Evolutionary conservation across 2,888 invertebrate genomes (phyloP).

Genomic region (Teleiodes luculella): DNA sequence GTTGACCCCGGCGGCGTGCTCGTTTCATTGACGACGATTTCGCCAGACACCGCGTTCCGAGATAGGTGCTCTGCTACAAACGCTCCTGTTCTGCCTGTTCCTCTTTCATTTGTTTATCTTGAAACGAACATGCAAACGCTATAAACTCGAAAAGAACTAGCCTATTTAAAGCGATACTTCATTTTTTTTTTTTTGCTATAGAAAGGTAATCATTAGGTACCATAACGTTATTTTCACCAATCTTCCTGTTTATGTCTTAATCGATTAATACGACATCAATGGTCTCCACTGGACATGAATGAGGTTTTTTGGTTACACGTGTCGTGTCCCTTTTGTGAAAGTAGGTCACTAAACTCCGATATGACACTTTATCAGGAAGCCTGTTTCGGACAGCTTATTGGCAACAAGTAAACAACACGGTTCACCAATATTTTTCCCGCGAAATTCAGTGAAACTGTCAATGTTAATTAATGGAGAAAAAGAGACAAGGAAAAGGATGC

Average conservation of each 20-base stretch:
- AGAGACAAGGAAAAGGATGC: too few species aligned
- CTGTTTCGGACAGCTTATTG: not conserved
- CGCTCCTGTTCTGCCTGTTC: too few species aligned
- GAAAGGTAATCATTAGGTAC: not conserved
- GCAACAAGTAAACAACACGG: not conserved
- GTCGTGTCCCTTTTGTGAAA: not conserved
- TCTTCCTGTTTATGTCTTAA: not conserved
- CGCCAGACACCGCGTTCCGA: not conserved
- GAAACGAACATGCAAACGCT: too few species aligned
- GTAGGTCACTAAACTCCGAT: not conserved
- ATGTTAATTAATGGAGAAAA: too few species aligned
- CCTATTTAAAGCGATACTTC: too few species aligned
- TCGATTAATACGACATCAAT: not conserved
- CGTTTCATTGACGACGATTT: conserved; percentile 11
- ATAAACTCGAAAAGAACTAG: too few species aligned
- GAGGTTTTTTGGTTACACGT: not conserved
- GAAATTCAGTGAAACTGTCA: too few species aligned
- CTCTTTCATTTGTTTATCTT: too few species aligned
- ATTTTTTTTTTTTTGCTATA: too few species aligned
- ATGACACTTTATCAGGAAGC: not conserved
- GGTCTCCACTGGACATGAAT: not conserved
- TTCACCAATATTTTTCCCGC: not conserved
- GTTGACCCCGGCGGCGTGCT: conserved; percentile 24
- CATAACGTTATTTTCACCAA: not conserved
- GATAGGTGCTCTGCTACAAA: too few species aligned